These are phyloP conservation scores for Calidris pygmaea DNA, from an alignment of 2,113 vertebrate genomes.

Conservation along the genomic window DNA sequence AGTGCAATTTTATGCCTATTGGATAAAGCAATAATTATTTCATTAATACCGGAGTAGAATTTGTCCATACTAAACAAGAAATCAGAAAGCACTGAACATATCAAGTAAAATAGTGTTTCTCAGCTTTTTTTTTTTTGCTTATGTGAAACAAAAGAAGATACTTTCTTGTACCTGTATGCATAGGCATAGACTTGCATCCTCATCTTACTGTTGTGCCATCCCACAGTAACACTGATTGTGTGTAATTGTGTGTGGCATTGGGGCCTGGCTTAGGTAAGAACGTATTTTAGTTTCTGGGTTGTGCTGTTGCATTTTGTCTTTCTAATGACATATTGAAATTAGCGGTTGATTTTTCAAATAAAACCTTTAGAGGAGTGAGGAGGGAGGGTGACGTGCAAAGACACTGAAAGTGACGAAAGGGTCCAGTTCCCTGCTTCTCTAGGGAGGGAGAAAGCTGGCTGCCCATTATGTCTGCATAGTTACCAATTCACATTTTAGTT, in stretches of 20 bases:
- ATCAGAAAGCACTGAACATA: not conserved
- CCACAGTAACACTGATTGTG: rapidly evolving
- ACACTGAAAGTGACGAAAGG: not conserved
- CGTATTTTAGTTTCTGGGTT: not conserved
- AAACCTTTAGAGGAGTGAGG: not conserved
- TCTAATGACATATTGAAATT: not conserved
- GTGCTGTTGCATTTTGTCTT: not conserved
- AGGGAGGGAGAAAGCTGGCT: not conserved
- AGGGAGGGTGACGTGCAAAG: not conserved
- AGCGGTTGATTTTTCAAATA: not conserved
- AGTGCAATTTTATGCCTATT: not conserved
- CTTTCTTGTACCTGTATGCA: not conserved
- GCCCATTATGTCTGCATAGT: rapidly evolving
- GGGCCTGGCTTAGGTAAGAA: not conserved
- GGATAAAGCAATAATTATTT: constrained; percentile 37
- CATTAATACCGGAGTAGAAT: not conserved
- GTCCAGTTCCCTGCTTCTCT: not conserved
- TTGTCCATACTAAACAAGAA: not conserved
- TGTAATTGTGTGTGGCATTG: not conserved
- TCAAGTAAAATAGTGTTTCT: not conserved
- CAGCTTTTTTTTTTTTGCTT: not conserved
- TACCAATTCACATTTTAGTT: not conserved
- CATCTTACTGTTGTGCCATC: not conserved
- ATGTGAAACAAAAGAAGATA: not conserved
- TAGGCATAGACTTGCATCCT: not conserved